Base-by-base conservation (phyloP, 2,888 invertebrate species). In the Eupithecia abbreviata region DNA sequence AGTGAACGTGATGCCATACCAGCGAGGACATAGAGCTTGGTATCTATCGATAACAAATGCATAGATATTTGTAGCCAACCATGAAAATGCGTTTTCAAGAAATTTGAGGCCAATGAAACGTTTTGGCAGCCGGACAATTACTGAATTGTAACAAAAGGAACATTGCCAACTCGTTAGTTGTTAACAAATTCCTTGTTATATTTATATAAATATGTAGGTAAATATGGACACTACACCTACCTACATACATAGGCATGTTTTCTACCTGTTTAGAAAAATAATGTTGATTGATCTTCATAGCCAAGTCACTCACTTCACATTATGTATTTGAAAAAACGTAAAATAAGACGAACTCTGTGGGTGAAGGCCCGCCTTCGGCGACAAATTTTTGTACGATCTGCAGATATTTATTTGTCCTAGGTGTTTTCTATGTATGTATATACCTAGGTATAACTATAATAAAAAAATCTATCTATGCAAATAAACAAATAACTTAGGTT, bases 21-120 rank as follows among this genome's bases (percentile, higher is more conserved):
- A 55, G n/a, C 55, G 18, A 55, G 7, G 4, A 55, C n/a, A 18
- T 55, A 55, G 55, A 55, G 55, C 55, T 55, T 55, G 55, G 3
- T 55, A n/a, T 7, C n/a, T 55, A 55, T 55, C 55, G 55, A 55
- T 55, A 55, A 7, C n/a, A n/a, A 18, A 51, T 6, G 15, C 6
- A 51, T 51, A 15, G 15, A 15, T 15, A 49, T 49, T 49, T 51
- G 7, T 55, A 55, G 7, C n/a, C 55, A 18, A 55, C 55, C 7
- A 55, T 55, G 13, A 55, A 55, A n/a, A 18, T 18, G 55, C 55
- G 18, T 55, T 51, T 51, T 51, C 42, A 51, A 47, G 30, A 47
- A 69, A 66, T 66, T 47, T 58, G 43, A 68, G 58, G 55, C 49
- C 68, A 69, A 72, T 62, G 58, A 15, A 67, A 75, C 13, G n/a